These are phyloP conservation scores for Heteromurus nitidus DNA, from an alignment of 2,888 invertebrate genomes.

Conservation along the genomic window DNA sequence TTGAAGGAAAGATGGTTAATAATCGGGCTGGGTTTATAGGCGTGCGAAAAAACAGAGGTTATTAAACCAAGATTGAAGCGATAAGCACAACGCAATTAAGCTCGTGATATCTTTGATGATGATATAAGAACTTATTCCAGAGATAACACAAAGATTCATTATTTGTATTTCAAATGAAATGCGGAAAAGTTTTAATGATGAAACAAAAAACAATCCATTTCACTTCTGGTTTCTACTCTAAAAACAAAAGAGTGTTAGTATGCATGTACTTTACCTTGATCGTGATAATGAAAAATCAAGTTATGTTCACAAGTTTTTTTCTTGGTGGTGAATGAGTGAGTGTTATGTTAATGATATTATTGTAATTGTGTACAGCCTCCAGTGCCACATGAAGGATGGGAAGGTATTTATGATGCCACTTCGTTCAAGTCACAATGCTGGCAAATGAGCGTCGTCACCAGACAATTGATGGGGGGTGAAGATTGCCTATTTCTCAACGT, in stretches of 20 bases:
- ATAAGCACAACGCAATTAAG: no score
- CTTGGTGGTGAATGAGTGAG: background rate
- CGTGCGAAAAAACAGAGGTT: no score
- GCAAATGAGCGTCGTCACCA: constrained; percentile 65
- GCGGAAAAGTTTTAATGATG: no score
- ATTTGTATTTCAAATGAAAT: no score
- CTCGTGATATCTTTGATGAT: no score
- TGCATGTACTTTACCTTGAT: constrained; percentile 22
- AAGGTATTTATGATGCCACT: constrained; percentile 65
- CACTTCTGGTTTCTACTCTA: no score
- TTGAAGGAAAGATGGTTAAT: no score
- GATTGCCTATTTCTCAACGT: constrained; percentile 62
- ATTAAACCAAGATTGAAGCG: no score
- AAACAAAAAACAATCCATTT: no score
- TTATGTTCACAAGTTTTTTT: constrained; percentile 4
- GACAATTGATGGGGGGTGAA: constrained; percentile 61
- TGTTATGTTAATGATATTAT: background rate
- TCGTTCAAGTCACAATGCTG: constrained; percentile 61
- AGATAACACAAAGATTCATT: no score
- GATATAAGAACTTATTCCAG: no score
- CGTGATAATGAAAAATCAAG: constrained; percentile 1
- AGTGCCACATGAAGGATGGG: constrained; percentile 62
- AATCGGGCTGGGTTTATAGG: no score
- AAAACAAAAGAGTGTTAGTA: background rate
- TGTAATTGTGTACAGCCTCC: constrained; percentile 54